phyloP scores from a whole-genome alignment of 2,888 invertebrate genomes.

The Oligia fasciuncula region DNA sequence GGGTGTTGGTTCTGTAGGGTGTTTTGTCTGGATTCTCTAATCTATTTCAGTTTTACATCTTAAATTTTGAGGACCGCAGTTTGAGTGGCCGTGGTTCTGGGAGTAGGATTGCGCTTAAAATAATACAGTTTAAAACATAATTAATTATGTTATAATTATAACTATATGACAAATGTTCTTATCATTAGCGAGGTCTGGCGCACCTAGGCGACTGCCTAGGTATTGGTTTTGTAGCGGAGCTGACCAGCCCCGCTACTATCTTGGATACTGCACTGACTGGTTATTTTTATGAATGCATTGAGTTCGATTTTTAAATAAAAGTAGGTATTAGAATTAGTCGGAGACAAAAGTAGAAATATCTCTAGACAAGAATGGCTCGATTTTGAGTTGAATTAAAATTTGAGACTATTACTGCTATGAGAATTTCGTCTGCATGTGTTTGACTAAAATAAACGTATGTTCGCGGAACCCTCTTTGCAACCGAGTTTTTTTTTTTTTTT shows the following conservation, averaged over 20 bases:
- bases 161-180: background rate
- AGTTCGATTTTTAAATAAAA: background rate
- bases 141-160: too few species aligned
- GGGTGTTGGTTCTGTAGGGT: slow-evolving; percentile 16
- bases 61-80: background rate
- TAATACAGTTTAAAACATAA: too few species aligned
- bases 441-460: background rate
- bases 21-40: background rate
- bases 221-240: too few species aligned
- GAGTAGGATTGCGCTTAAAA: background rate
- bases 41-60: background rate
- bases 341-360: too few species aligned
- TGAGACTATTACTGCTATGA: background rate
- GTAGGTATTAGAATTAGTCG: background rate
- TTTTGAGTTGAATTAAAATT: too few species aligned
- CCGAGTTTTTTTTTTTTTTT: too few species aligned
- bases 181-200: background rate
- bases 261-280: background rate
- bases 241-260: background rate
- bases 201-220: too few species aligned
- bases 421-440: background rate
- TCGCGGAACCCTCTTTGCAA: slow-evolving; percentile 2
- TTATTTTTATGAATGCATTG: background rate
- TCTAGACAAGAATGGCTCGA: too few species aligned
- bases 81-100: background rate